Conservation (phyloP, 2,797 vertebrate genomes). For the Poeciliopsis presidionis region DNA sequence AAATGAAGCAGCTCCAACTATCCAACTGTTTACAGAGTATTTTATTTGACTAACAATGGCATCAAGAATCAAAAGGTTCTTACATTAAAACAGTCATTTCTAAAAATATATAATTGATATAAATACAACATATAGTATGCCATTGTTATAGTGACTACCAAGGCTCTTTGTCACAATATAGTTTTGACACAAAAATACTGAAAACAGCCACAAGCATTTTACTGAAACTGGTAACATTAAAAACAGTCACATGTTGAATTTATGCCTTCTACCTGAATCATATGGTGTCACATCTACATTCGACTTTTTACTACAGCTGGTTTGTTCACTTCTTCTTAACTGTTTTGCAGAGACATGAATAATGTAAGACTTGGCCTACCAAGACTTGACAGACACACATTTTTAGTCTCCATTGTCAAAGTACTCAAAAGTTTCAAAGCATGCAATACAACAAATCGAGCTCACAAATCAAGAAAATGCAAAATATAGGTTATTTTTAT, state of each 20-base stretch:
- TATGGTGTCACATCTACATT: neutral
- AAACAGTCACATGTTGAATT: neutral
- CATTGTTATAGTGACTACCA: neutral
- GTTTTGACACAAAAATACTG: neutral
- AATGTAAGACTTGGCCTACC: neutral
- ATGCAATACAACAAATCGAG: neutral
- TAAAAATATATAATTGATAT: conserved; percentile 1
- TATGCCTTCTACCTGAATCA: neutral
- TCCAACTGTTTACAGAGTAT: too few species aligned
- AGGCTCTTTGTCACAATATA: neutral
- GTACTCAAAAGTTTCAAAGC: neutral
- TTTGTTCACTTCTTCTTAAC: neutral
- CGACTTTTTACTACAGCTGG: neutral
- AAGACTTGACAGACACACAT: neutral
- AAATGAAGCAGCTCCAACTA: too few species aligned
- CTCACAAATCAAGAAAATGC: neutral
- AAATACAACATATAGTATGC: neutral
- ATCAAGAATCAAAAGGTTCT: neutral
- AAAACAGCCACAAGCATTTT: neutral
- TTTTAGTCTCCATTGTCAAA: neutral
- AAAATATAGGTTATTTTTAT: neutral
- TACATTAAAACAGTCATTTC: neutral
- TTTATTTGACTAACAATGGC: neutral
- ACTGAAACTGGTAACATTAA: neutral
- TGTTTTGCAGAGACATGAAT: neutral